phyloP scores from a whole-genome alignment of 2,797 vertebrate genomes.

The Malurus splendens region DNA sequence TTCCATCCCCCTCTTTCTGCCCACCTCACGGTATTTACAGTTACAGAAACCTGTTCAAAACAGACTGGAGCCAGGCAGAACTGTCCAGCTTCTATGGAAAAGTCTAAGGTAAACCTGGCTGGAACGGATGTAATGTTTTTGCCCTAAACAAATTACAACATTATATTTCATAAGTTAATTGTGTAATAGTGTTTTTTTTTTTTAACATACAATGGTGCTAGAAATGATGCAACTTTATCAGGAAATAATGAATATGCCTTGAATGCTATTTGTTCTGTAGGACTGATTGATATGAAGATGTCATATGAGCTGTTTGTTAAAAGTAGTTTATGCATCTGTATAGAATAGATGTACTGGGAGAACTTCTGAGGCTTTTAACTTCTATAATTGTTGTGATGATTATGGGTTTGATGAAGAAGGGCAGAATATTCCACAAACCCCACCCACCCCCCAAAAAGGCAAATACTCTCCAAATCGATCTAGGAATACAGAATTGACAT shows the following conservation, averaged over 20 bases:
- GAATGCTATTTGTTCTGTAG: background rate
- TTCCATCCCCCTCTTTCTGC: background rate
- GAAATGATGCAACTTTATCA: background rate
- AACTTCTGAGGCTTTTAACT: background rate
- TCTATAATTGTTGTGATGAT: background rate
- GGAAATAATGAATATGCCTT: background rate
- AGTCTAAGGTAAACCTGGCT: slow-evolving; percentile 73
- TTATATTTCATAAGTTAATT: too few relatives aligned
- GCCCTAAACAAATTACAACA: background rate
- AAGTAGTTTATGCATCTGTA: background rate
- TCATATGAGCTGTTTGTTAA: background rate
- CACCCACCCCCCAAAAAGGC: background rate
- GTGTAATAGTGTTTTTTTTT: too few relatives aligned
- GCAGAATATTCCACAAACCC: background rate
- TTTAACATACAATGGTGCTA: background rate
- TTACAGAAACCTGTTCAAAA: slow-evolving; percentile 66
- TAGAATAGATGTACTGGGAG: background rate
- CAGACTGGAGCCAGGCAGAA: slow-evolving; percentile 60
- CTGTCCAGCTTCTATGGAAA: slow-evolving; percentile 47
- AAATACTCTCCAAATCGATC: background rate
- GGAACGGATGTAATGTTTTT: background rate
- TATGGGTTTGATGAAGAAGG: background rate
- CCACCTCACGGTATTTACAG: background rate
- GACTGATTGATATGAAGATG: background rate
- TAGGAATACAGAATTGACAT: background rate